Percentiles rank a stretch among this genome's conserved stretches.
Conservation (phyloP, 2,113 vertebrate genomes). For the Plectropomus leopardus region DNA sequence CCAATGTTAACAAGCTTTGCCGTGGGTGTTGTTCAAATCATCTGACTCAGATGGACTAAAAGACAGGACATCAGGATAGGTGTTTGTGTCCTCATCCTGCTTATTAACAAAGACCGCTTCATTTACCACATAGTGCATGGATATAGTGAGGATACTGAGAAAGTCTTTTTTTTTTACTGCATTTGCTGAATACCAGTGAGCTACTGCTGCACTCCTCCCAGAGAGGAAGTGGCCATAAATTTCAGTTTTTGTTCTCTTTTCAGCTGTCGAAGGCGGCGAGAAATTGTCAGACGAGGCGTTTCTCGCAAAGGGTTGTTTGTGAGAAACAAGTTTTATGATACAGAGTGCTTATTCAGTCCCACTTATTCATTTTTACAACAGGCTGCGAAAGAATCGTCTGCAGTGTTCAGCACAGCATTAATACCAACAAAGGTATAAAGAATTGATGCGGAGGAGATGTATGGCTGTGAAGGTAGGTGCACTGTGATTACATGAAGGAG, state of each 20-base stretch:
- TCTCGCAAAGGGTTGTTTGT: constrained; percentile 45
- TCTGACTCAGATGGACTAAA: constrained; percentile 3
- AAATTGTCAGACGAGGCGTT: constrained; percentile 41
- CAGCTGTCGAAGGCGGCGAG: constrained; percentile 38
- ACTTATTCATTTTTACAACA: constrained; percentile 43
- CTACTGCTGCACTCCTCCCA: constrained; percentile 25
- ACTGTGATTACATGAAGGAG: constrained; percentile 35
- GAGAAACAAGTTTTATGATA: constrained; percentile 44
- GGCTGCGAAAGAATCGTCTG: constrained; percentile 24
- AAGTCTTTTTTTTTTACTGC: constrained; percentile 20
- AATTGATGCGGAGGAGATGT: constrained; percentile 17
- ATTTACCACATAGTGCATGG: neutral
- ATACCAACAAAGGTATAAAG: constrained; percentile 26
- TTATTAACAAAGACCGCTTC: constrained; percentile 14
- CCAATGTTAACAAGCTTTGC: constrained; percentile 9
- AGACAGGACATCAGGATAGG: neutral
- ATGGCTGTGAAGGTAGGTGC: constrained; percentile 14
- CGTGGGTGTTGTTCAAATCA: constrained; percentile 13
- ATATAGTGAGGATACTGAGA: neutral
- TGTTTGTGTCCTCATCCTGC: neutral
- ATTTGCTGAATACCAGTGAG: constrained; percentile 37
- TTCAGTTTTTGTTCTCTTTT: constrained; percentile 57
- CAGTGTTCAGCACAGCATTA: constrained; percentile 36
- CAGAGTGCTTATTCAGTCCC: constrained; percentile 52
- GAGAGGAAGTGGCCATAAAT: constrained; percentile 48